Conservation (phyloP, 2,888 invertebrate species). For the Hypomecis punctinalis region DNA sequence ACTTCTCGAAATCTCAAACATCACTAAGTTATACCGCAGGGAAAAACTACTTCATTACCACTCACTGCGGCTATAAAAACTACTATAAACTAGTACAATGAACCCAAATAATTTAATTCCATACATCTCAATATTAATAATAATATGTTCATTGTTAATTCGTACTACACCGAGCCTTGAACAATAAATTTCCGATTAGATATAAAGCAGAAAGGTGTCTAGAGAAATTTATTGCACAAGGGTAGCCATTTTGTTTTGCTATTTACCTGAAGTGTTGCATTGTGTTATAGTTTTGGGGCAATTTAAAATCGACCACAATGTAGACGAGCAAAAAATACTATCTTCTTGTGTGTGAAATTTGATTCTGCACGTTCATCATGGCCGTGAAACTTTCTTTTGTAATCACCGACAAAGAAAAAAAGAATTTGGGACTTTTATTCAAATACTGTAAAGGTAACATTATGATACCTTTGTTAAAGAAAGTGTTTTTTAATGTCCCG, state of each 20-base stretch:
- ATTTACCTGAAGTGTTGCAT: slow-evolving; percentile 77
- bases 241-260: slow-evolving; percentile 69
- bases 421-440: slow-evolving; percentile 50
- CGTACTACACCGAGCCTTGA: slow-evolving; percentile 72
- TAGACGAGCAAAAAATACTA: slow-evolving; percentile 58
- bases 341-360: slow-evolving; percentile 72
- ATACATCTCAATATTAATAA: slow-evolving; percentile 70
- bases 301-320: slow-evolving; percentile 80
- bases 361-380: slow-evolving; percentile 70
- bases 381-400: slow-evolving; percentile 66
- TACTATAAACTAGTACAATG: slow-evolving; percentile 65
- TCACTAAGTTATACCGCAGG: slow-evolving; percentile 67
- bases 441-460: slow-evolving; percentile 26
- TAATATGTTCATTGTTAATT: slow-evolving; percentile 81
- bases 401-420: slow-evolving; percentile 59
- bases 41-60: slow-evolving; percentile 79
- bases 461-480: slow-evolving; percentile 39
- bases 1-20: background rate
- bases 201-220: slow-evolving; percentile 74
- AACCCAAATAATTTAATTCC: slow-evolving; percentile 65
- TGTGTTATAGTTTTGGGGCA: slow-evolving; percentile 63
- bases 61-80: slow-evolving; percentile 69
- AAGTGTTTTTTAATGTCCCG: slow-evolving; percentile 40
- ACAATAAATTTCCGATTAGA: slow-evolving; percentile 83
- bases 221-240: slow-evolving; percentile 69